Conservation (phyloP, 2,113 vertebrate species). For the Vidua macroura region DNA sequence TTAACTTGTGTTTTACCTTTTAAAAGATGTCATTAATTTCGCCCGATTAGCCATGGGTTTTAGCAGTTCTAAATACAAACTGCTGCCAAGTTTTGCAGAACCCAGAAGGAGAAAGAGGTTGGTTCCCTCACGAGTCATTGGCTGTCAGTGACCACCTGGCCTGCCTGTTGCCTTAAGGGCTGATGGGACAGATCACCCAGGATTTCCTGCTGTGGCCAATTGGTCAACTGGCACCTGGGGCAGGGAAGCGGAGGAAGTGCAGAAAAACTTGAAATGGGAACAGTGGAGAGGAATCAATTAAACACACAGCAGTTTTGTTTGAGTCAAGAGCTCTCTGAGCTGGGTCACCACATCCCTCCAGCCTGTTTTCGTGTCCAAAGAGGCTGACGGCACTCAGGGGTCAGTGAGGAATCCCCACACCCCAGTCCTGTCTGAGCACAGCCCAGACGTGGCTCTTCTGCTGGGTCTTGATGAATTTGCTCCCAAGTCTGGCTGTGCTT, state of each 20-base stretch:
- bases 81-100: not conserved
- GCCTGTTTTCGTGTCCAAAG: rapidly evolving
- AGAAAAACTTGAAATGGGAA: not conserved
- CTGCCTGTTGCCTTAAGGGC: not conserved
- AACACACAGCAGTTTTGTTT: not conserved
- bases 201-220: not conserved
- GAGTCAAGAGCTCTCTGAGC: not conserved
- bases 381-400: rapidly evolving
- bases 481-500: not conserved
- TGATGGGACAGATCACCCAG: not conserved
- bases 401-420: not conserved
- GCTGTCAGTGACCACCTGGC: not conserved
- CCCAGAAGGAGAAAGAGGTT: not conserved
- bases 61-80: not conserved
- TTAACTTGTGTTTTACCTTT: not conserved
- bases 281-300: not conserved
- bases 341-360: not conserved
- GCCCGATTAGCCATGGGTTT: not conserved
- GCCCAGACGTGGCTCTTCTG: not conserved
- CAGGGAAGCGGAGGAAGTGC: not conserved
- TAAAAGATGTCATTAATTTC: not conserved
- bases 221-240: not conserved
- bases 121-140: rapidly evolving
- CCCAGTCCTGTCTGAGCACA: not conserved
- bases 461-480: not conserved